These are phyloP conservation scores for Nyleta sp. DNA, from an alignment of 2,888 invertebrate genomes.

Conservation along the genomic window DNA sequence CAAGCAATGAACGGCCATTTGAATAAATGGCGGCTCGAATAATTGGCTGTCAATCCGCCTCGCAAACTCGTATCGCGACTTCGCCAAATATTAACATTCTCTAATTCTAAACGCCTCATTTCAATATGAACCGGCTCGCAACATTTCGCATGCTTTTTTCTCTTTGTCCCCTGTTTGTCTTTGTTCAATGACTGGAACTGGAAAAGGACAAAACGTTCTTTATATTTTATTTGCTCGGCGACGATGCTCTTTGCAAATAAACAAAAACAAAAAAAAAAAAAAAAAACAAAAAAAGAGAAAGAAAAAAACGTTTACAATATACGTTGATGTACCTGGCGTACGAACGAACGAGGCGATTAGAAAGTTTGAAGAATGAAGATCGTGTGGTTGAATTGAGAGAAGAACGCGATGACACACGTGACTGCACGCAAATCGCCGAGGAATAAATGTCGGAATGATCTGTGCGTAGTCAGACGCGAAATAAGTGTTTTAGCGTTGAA, in stretches of 20 bases:
- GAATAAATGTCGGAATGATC: too few relatives aligned
- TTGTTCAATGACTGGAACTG: not conserved
- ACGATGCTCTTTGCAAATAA: too few relatives aligned
- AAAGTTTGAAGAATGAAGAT: too few relatives aligned
- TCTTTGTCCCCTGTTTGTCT: not conserved
- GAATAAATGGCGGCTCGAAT: constrained; percentile 41
- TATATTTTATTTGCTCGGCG: not conserved
- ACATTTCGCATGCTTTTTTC: not conserved
- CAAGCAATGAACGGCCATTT: constrained; percentile 35
- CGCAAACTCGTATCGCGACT: constrained; percentile 22
- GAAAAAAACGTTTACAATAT: too few relatives aligned
- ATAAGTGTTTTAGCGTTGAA: too few relatives aligned
- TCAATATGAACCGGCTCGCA: constrained; percentile 24
- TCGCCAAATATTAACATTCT: constrained; percentile 18
- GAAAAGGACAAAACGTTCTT: not conserved
- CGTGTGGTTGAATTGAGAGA: too few relatives aligned
- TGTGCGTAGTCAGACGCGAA: too few relatives aligned
- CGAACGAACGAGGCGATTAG: too few relatives aligned
- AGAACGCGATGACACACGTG: too few relatives aligned
- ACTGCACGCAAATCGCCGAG: too few relatives aligned
- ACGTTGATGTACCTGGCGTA: too few relatives aligned
- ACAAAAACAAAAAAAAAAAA: not conserved
- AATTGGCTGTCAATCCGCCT: constrained; percentile 47
- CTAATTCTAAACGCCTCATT: constrained; percentile 2
- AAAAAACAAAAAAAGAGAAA: too few relatives aligned